Evolutionary conservation across 2,113 vertebrate species (phyloP).

Genomic region (Gila orcuttii): DNA sequence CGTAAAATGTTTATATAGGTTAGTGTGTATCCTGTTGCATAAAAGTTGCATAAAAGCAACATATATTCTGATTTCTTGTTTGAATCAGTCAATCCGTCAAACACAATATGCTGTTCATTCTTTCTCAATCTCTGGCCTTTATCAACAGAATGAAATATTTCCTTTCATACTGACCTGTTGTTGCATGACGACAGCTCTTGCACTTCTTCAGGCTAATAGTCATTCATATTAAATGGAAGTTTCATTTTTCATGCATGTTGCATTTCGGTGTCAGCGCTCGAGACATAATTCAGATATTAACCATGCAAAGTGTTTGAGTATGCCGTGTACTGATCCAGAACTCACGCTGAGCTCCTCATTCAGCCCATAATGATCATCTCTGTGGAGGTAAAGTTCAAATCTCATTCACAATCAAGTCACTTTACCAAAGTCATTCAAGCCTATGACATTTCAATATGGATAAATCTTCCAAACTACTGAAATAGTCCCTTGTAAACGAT

Average conservation of each 20-base stretch:
- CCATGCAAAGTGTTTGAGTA: background rate
- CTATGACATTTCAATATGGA: background rate
- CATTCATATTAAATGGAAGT: background rate
- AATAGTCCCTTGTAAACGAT: too few relatives aligned
- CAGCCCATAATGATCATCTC: background rate
- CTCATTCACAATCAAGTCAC: background rate
- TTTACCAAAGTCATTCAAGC: background rate
- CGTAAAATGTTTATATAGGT: background rate
- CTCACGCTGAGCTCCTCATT: background rate
- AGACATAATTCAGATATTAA: background rate
- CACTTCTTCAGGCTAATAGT: background rate
- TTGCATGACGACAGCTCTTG: background rate
- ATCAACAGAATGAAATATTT: background rate
- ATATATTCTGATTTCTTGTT: background rate
- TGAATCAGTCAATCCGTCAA: background rate
- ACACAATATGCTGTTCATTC: background rate
- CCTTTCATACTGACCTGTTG: background rate
- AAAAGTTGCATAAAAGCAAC: background rate
- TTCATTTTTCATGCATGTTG: background rate
- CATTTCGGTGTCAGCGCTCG: background rate
- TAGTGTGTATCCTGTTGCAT: background rate
- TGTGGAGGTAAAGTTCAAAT: background rate
- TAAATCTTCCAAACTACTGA: background rate
- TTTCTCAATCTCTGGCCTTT: background rate
- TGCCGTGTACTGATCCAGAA: background rate